Percentiles rank a stretch among this genome's conserved stretches.
Conservation (phyloP, 2,797 vertebrate species). For the Anguilla pacifica region DNA sequence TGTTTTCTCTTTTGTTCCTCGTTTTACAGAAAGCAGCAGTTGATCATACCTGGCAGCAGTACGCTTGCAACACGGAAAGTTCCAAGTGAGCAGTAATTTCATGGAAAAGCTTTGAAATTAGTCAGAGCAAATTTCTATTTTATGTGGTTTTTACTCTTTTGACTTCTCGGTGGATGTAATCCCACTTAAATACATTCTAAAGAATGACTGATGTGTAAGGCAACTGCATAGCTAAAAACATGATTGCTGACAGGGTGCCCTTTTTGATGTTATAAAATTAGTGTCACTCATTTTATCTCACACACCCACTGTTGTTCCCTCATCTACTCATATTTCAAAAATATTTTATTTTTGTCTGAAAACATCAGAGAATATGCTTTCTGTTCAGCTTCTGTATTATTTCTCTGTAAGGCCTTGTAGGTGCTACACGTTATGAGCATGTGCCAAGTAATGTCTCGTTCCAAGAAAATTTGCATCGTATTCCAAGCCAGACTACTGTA, state of each 20-base stretch:
- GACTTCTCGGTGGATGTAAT: no score
- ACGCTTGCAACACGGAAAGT: not conserved
- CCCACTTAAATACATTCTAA: no score
- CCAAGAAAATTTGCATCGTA: no score
- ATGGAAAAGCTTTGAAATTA: not conserved
- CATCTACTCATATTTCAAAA: not conserved
- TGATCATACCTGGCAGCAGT: not conserved
- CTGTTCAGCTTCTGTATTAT: not conserved
- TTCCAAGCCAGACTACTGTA: not conserved
- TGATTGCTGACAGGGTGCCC: not conserved
- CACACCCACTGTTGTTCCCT: not conserved
- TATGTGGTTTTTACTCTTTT: no score
- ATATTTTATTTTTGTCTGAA: not conserved
- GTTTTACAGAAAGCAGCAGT: not conserved
- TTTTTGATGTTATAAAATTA: not conserved
- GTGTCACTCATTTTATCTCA: not conserved
- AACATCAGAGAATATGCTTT: not conserved
- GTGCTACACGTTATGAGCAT: no score
- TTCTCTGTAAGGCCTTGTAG: not conserved
- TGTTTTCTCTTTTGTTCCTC: not conserved
- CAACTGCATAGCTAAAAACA: no score
- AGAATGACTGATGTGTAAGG: no score
- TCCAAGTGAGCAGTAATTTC: not conserved
- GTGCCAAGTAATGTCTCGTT: no score
- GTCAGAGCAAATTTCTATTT: not conserved